phyloP scores from a whole-genome alignment of 2,888 invertebrate species.

The Xylota sylvarum region DNA sequence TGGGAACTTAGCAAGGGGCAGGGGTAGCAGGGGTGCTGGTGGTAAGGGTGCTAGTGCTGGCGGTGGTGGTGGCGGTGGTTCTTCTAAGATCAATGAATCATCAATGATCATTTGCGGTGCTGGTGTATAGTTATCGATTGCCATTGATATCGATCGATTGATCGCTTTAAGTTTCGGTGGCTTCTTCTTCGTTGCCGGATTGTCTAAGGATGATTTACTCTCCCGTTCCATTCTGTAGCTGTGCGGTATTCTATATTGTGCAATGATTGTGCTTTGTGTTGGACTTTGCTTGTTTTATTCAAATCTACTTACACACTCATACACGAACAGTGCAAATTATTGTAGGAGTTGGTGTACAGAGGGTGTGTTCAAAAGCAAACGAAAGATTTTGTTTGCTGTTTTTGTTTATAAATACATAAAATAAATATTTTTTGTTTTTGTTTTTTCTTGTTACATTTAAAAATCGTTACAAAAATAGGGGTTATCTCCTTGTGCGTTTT shows the following conservation, averaged over 20 bases:
- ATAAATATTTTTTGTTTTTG: slow-evolving; percentile 10
- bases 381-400: slow-evolving; percentile 54
- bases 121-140: slow-evolving; percentile 84
- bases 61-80: slow-evolving; percentile 83
- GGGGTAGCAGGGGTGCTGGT: slow-evolving; percentile 80
- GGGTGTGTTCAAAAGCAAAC: slow-evolving; percentile 43
- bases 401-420: slow-evolving; percentile 24
- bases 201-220: slow-evolving; percentile 83
- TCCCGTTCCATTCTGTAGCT: slow-evolving; percentile 74
- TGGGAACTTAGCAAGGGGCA: slow-evolving; percentile 79
- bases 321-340: slow-evolving; percentile 48
- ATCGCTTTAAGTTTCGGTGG: slow-evolving; percentile 85
- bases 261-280: slow-evolving; percentile 74
- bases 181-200: slow-evolving; percentile 84
- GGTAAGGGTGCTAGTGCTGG: slow-evolving; percentile 83
- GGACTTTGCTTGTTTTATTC: slow-evolving; percentile 35
- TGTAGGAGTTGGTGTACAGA: slow-evolving; percentile 20
- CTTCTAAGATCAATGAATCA: slow-evolving; percentile 82
- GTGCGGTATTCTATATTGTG: slow-evolving; percentile 76
- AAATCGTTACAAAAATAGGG: slow-evolving; percentile 63
- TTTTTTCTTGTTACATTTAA: background rate
- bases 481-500: slow-evolving; percentile 64
- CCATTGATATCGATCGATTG: slow-evolving; percentile 85
- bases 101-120: slow-evolving; percentile 80
- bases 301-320: slow-evolving; percentile 39